Evolutionary conservation across 2,113 vertebrate genomes (phyloP), one percentile per base, ranked within the genome.

Genomic region (Columba janthina): DNA sequence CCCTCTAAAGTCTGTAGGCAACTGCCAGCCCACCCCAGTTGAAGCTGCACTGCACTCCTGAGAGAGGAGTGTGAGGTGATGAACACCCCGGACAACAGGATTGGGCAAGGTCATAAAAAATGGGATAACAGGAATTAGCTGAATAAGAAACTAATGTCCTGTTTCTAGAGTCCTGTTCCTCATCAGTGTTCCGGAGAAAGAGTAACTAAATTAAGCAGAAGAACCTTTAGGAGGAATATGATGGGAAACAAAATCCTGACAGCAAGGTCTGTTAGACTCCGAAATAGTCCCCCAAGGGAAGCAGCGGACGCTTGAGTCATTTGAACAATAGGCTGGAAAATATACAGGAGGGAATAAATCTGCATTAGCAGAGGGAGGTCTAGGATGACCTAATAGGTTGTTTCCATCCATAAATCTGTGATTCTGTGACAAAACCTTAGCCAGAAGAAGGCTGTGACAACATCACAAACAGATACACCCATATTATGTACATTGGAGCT

Each of bases 241-340:
- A 92, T 2, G 1, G 83, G 92, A 93, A 93, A 62, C 2, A 0
- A 61, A 90, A 93, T 40, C 73, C 61, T 95, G 70, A 92, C 88
- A 65, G 80, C 83, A 54, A 87, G 83, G 88, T 66, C 88, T 94
- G 70, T 78, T 44, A 46, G 50, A 80, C 62, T 96, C 88, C 4
- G 1, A 93, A 86, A 78, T 42, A n/a, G 64, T 81, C 72, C 90
- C 95, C 75, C 61, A 67, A 96, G 96, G 94, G 85, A 92, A 81
- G 88, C 65, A 61, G 50, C 1, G 3, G 90, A 78, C 2, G 2
- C 58, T 75, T 92, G 94, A 96, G 83, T 95, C 93, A 94, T 92
- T 57, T 89, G 69, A 92, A 94, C 92, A 96, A 95, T 87, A 9
- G 80, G 69, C 80, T 94, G 90, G 88, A 87, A 96, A 96, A 97